Evolutionary conservation across 2,797 vertebrate genomes (phyloP).

Genomic region (Sebastes nivosus): DNA sequence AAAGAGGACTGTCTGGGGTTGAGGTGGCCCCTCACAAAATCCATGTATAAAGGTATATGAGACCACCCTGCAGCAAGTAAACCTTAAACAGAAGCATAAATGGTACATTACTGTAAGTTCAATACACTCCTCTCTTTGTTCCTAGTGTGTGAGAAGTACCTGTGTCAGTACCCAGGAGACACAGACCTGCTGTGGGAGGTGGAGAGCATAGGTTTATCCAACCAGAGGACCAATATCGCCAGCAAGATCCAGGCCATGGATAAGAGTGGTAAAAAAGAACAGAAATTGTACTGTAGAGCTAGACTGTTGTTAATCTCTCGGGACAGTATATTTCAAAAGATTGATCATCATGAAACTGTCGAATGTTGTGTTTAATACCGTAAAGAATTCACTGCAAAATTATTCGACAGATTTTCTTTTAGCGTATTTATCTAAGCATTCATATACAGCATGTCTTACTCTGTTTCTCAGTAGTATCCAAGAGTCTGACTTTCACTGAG

Average conservation of each 20-base stretch:
- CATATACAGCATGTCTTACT: background rate
- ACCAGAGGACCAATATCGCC: conserved; percentile 82
- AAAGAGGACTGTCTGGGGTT: conserved; percentile 84
- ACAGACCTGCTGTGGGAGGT: conserved; percentile 88
- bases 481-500: conserved; percentile 46
- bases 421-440: background rate
- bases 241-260: conserved; percentile 73
- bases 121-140: conserved; percentile 21
- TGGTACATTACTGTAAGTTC: background rate
- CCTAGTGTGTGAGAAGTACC: conserved; percentile 88
- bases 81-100: background rate
- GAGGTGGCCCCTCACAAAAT: conserved; percentile 83
- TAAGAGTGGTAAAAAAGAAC: conserved; percentile 70
- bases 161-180: conserved; percentile 84
- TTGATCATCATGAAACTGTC: background rate
- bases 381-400: background rate
- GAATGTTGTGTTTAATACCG: background rate
- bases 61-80: background rate
- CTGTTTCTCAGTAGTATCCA: conserved; percentile 42
- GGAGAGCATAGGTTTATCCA: conserved; percentile 80
- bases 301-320: fast-evolving
- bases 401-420: background rate
- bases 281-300: background rate
- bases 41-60: conserved; percentile 84
- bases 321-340: background rate